A percentile compares a stretch with the other conserved stretches of the same genome.
phyloP scores from a whole-genome alignment of 2,113 vertebrate species.

The Podarcis cretensis region DNA sequence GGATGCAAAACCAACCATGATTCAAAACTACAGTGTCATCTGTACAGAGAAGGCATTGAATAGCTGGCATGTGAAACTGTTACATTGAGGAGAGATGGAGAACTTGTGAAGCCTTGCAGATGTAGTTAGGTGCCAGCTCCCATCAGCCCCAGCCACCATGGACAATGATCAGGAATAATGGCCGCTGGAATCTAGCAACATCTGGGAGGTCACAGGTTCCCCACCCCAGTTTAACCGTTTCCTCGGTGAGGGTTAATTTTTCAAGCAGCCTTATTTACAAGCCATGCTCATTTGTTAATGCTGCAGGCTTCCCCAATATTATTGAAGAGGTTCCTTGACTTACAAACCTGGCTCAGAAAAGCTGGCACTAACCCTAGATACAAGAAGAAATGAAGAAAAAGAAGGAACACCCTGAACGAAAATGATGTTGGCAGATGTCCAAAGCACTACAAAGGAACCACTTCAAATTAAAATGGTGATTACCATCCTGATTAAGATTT shows the following conservation, averaged over 20 bases:
- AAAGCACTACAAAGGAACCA: conserved; percentile 60
- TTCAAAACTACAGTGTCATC: background rate
- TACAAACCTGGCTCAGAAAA: conserved; percentile 63
- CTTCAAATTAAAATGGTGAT: conserved; percentile 75
- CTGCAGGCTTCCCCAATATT: background rate
- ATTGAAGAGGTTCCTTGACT: conserved; percentile 11
- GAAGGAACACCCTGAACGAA: conserved; percentile 52
- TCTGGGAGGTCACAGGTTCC: background rate
- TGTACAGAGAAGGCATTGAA: no score
- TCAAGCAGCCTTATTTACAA: background rate
- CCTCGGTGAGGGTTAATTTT: background rate
- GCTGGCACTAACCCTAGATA: conserved; percentile 57
- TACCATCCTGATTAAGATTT: conserved; percentile 76
- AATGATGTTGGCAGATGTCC: conserved; percentile 74
- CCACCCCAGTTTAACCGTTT: background rate
- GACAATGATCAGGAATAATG: background rate
- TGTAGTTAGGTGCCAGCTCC: background rate
- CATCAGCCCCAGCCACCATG: background rate
- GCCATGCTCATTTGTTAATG: background rate
- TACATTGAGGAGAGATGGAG: conserved; percentile 1
- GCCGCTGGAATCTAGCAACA: background rate
- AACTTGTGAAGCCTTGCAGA: background rate
- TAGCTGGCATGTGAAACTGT: background rate
- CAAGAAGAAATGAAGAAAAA: conserved; percentile 31
- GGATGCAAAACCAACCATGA: no score